Conservation (phyloP, 2,888 invertebrate species). For the Zeuzera pyrina region DNA sequence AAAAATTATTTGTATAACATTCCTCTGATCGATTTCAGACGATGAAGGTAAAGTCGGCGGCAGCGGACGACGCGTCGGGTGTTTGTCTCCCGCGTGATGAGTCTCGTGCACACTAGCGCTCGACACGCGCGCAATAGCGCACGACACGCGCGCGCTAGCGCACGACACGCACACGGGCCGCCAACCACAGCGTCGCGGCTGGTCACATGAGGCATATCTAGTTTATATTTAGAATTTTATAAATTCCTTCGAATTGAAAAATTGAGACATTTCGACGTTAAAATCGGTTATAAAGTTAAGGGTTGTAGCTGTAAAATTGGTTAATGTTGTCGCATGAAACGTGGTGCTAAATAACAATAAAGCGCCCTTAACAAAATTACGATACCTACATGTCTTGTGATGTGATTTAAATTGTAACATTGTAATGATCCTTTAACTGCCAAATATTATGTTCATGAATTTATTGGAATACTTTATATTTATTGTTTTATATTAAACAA, state of each 20-base stretch:
- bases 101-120: slow-evolving; percentile 45
- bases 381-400: too few species aligned
- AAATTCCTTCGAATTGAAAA: too few species aligned
- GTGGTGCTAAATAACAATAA: too few species aligned
- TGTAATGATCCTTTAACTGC: slow-evolving; percentile 1
- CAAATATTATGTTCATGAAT: slow-evolving; percentile 1
- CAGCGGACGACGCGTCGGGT: slow-evolving; percentile 76
- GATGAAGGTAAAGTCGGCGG: slow-evolving; percentile 75
- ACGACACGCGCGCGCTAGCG: slow-evolving; percentile 6
- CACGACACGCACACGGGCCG: slow-evolving; percentile 11
- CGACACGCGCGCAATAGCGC: slow-evolving; percentile 2
- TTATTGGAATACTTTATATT: not conserved
- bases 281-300: too few species aligned
- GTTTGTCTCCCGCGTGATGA: slow-evolving; percentile 77
- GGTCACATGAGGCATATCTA: too few species aligned
- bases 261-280: too few species aligned
- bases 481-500: not conserved
- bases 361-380: too few species aligned
- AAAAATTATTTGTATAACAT: too few species aligned
- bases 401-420: too few species aligned
- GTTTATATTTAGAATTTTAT: too few species aligned
- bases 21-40: slow-evolving; percentile 31
- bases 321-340: too few species aligned
- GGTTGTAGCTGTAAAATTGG: too few species aligned
- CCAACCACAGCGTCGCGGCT: slow-evolving; percentile 1